Conservation (phyloP, 2,113 vertebrate species). For the Calypte anna region DNA sequence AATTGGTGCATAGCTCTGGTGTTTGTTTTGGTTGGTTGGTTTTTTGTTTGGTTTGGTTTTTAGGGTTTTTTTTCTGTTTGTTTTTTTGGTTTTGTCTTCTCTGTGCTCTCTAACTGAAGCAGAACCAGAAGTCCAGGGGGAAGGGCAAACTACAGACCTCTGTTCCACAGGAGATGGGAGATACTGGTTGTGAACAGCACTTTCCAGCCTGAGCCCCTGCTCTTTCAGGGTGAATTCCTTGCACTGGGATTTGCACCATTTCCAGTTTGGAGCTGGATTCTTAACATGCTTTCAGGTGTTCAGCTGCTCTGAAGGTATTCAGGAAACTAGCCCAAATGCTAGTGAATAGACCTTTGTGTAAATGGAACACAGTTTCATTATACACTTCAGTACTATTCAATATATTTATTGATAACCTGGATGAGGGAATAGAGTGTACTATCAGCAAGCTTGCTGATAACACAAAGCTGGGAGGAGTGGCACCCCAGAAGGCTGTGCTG, state of each 20-base stretch:
- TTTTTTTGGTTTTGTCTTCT: neutral
- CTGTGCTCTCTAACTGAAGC: neutral
- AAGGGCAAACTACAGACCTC: neutral
- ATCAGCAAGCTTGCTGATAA: too few species aligned
- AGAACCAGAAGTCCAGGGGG: neutral
- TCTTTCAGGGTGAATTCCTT: neutral
- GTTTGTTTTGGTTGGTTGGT: too few species aligned
- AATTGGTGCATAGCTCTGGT: neutral
- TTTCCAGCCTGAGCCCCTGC: neutral
- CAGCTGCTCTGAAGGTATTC: neutral
- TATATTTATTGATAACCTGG: too few species aligned
- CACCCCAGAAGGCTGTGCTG: too few species aligned
- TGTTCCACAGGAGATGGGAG: neutral
- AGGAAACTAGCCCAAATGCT: neutral
- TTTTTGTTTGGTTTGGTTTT: too few species aligned
- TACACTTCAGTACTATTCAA: neutral
- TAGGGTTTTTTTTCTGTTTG: too few species aligned
- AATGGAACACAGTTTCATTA: neutral
- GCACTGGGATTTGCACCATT: neutral
- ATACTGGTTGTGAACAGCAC: rapidly evolving
- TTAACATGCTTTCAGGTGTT: neutral
- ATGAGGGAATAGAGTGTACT: too few species aligned
- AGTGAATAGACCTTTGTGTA: neutral
- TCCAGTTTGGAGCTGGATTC: neutral
- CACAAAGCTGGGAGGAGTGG: too few species aligned